Conservation (phyloP, 2,797 vertebrate genomes). For the Danio aesculapii region DNA sequence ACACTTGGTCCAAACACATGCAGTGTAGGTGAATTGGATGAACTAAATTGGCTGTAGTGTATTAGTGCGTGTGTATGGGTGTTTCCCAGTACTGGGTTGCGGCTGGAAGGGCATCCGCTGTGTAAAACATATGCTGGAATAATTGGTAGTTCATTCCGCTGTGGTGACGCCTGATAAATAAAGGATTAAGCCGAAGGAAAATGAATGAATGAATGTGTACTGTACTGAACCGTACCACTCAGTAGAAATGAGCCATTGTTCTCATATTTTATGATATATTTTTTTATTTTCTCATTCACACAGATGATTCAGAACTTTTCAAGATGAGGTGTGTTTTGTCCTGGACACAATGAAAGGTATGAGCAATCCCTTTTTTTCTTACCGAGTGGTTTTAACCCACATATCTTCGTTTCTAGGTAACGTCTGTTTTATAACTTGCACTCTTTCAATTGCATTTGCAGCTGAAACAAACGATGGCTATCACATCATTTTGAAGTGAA, state of each 20-base stretch:
- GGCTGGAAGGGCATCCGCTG: too few relatives aligned
- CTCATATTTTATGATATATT: slow-evolving; percentile 4
- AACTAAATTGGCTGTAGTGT: too few relatives aligned
- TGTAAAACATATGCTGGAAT: too few relatives aligned
- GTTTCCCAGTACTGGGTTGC: too few relatives aligned
- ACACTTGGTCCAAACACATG: too few relatives aligned
- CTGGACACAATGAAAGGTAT: slow-evolving; percentile 99
- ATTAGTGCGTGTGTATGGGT: too few relatives aligned
- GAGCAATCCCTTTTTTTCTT: background rate
- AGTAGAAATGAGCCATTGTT: background rate
- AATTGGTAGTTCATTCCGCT: too few relatives aligned
- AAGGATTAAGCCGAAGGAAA: too few relatives aligned
- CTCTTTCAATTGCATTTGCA: slow-evolving; percentile 66
- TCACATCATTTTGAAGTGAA: slow-evolving; percentile 97
- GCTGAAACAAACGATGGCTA: slow-evolving; percentile 93
- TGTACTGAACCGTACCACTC: too few relatives aligned
- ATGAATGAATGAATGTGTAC: too few relatives aligned
- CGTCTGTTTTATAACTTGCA: slow-evolving; percentile 5
- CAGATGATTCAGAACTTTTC: slow-evolving; percentile 99
- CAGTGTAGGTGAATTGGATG: too few relatives aligned
- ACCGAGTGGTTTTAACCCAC: background rate
- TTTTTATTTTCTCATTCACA: slow-evolving; percentile 23
- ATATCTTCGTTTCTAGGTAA: background rate
- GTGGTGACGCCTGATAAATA: too few relatives aligned
- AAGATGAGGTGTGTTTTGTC: slow-evolving; percentile 95